Base-by-base conservation (phyloP, 2,888 invertebrate species). In the Pomacea canaliculata region DNA sequence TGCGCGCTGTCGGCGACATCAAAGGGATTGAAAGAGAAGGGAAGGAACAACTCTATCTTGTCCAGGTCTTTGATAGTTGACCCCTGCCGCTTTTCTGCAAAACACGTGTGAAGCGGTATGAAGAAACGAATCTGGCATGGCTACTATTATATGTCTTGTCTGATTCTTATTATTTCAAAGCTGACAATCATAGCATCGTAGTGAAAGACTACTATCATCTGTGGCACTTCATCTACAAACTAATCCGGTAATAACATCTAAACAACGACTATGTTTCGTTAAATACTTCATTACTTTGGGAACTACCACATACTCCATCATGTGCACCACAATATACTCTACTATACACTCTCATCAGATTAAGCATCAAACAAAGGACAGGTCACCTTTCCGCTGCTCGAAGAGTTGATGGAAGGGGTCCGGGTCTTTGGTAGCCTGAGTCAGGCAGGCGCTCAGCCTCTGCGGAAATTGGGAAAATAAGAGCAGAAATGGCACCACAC, bases 341-440 rank as follows among this genome's bases (percentile, higher is more conserved):
- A 56, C 2, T 4, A 56, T 0, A 7, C 51, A 56, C 16, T 16
- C 51, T 16, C 8, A 56, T 4, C 51, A 56, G 1, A 37, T 37
- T 37, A 37, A 37, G 1, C 37, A 37, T 5, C 37, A 37, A 37
- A 3, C 37, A 37, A 37, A 23, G 3, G 27, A 12, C 13, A 48
- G 1, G 23, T 71, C 83, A 87, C 89, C 89, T 88, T 85, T 88
- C 70, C 86, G 83, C 62, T 85, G 83, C 80, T 89, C 89, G 79
- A 85, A 86, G 37, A 89, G 82, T 78, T 89, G 87, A 80, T 88
- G 88, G 76, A 89, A 89, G 12, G 89, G 89, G 65, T 89, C 89
- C 8, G 88, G 85, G 76, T 89, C 88, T 81, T 88, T 87, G 68
- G 85, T 87, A 49, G 84, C 87, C 78, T 85, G 85, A 7, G 85